Evolutionary conservation across 2,797 vertebrate species (phyloP), one percentile per base, ranked within the genome.

Genomic region (Rhinatrema bivittatum): DNA sequence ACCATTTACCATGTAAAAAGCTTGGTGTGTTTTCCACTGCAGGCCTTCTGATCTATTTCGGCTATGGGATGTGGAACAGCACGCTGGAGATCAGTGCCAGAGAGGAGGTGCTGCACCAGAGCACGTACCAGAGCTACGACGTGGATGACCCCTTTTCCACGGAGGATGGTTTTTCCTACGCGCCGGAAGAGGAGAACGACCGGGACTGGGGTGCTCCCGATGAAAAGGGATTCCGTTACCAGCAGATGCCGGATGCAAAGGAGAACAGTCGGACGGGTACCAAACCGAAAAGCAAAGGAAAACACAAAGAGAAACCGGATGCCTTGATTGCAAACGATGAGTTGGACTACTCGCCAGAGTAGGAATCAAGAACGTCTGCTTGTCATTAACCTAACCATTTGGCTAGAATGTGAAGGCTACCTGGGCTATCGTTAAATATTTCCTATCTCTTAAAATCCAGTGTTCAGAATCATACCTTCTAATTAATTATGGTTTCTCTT

Each of bases 61-160:
- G 89, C 32, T 99, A 98, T 0, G 94, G 95, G 19, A 87, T 97
- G 64, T 95, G 95, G 94, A 90, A 99, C 82, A 99, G 95, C 78
- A 88, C 87, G 0, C 71, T 99, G 74, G 95, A 99, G 73, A 85
- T 93, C 47, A 85, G 82, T 0, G 89, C 91, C 36, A 75, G 82
- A 2, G 87, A 94, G 42, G 87, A 92, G 62, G 87, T 88, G 37
- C 84, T 91, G 1, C 90, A 91, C 20, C 90, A 94, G 64, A 98
- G 94, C 66, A 91, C 87, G 1, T 99, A 99, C 74, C 92, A 90
- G 50, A 85, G 94, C 56, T 99, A 91, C 0, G 92, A 97, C 1
- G 79, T 91, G 20, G 94, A 98, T 0, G 94, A 97, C 62, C 89
- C 84, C 42, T 92, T 95, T 73, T 80, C 82, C 0, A 66, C 82